A percentile compares a stretch with the other conserved stretches of the same genome.
phyloP scores from a whole-genome alignment of 2,888 invertebrate species.

The Sceliomorpha sp. region DNA sequence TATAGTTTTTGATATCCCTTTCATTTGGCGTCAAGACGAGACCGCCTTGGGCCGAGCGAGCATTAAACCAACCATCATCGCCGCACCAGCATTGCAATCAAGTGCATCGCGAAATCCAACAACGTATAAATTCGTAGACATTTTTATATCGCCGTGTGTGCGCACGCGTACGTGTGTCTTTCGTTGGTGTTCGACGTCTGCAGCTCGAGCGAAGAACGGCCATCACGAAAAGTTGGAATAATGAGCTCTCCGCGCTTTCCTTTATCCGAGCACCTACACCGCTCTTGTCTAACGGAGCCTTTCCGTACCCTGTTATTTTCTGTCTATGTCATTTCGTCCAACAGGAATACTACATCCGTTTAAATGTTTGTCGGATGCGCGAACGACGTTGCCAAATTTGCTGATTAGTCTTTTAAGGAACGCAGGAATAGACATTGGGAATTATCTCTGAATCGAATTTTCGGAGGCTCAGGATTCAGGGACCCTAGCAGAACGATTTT shows the following conservation, averaged over 20 bases:
- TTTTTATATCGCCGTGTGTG: conserved; percentile 17
- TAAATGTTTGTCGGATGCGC: background rate
- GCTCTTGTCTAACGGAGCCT: conserved; percentile 26
- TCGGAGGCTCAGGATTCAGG: no score
- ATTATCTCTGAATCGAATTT: no score
- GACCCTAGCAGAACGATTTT: no score
- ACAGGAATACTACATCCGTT: conserved; percentile 9
- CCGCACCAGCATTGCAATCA: conserved; percentile 39
- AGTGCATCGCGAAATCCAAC: conserved; percentile 39
- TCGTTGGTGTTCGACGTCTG: conserved; percentile 9
- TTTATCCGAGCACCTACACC: conserved; percentile 27
- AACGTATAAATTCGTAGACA: conserved; percentile 37
- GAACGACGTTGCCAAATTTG: conserved; percentile 27
- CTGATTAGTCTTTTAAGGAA: background rate
- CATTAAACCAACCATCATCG: conserved; percentile 43
- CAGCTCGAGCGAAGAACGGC: conserved; percentile 19
- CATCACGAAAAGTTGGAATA: conserved; percentile 37
- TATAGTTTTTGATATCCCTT: conserved; percentile 40
- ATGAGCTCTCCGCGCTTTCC: conserved; percentile 33
- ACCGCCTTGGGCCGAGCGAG: conserved; percentile 29
- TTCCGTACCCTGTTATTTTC: conserved; percentile 69
- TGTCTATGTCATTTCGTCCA: conserved; percentile 72
- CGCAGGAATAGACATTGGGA: no score
- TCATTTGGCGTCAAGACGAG: conserved; percentile 39
- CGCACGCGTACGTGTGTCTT: no score